phyloP scores from a whole-genome alignment of 2,113 vertebrate species.

The Chaetodon trifascialis region DNA sequence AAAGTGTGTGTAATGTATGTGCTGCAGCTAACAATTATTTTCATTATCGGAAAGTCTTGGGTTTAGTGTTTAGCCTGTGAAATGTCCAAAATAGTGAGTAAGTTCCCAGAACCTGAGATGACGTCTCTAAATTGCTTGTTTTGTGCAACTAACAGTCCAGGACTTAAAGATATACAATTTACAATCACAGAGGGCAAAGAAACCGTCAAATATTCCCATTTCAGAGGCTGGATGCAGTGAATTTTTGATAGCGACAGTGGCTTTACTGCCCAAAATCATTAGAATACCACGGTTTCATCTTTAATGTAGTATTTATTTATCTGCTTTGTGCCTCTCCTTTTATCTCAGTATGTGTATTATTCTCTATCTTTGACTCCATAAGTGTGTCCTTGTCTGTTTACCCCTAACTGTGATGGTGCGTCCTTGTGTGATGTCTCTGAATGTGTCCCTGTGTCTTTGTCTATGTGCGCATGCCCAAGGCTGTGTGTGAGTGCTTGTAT shows the following conservation, averaged over 20 bases:
- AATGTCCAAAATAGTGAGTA: background rate
- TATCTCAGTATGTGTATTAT: background rate
- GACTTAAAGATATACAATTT: background rate
- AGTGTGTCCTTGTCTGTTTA: constrained; percentile 8
- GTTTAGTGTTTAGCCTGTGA: background rate
- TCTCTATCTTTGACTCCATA: background rate
- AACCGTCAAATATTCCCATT: no score
- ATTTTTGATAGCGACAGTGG: no score
- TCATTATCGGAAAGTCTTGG: no score
- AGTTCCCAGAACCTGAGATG: background rate
- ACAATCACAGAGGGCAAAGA: no score
- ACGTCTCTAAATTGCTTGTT: background rate
- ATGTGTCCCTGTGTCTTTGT: background rate
- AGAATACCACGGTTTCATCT: no score
- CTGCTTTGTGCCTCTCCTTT: background rate
- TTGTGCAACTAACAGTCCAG: background rate
- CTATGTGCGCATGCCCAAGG: background rate
- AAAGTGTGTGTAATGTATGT: no score
- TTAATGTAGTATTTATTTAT: no score
- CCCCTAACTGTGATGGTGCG: constrained; percentile 8
- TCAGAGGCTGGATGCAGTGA: no score
- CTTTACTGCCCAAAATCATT: no score
- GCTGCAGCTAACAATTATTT: background rate
- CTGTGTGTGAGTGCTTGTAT: background rate
- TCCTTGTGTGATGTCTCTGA: constrained; percentile 23